phyloP scores from a whole-genome alignment of 1,140 invertebrate genomes.

The Portunus trituberculatus region DNA sequence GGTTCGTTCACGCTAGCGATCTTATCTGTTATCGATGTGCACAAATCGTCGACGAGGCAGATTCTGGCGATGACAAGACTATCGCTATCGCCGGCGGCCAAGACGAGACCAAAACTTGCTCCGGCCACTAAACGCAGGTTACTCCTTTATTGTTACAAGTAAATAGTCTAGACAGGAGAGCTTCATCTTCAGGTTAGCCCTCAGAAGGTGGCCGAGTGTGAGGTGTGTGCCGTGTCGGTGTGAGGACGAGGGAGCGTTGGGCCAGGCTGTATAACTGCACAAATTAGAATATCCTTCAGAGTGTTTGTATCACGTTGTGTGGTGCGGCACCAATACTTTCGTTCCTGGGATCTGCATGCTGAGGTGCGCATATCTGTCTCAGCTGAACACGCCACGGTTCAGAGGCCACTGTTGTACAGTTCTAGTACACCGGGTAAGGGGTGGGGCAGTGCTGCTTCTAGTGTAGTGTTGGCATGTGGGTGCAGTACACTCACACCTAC shows the following conservation, averaged over 20 bases:
- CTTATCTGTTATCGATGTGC: not conserved
- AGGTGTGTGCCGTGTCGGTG: not conserved
- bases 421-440: not conserved
- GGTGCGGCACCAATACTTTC: not conserved
- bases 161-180: not conserved
- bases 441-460: constrained; percentile 69
- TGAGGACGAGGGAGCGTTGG: not conserved
- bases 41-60: not conserved
- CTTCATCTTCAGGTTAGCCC: not conserved
- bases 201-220: not conserved
- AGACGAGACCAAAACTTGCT: not conserved
- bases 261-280: not conserved
- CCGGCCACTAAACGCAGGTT: not conserved
- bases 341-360: not conserved
- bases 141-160: not conserved
- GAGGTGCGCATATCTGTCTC: not conserved
- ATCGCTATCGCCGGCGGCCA: not conserved
- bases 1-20: not conserved
- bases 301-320: not conserved
- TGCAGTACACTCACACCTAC: constrained; percentile 69
- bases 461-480: constrained; percentile 74
- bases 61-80: not conserved
- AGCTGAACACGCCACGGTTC: not conserved
- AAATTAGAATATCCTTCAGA: not conserved
- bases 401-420: not conserved